phyloP scores from a whole-genome alignment of 2,888 invertebrate genomes.

The Acanthoscelides obtectus region DNA sequence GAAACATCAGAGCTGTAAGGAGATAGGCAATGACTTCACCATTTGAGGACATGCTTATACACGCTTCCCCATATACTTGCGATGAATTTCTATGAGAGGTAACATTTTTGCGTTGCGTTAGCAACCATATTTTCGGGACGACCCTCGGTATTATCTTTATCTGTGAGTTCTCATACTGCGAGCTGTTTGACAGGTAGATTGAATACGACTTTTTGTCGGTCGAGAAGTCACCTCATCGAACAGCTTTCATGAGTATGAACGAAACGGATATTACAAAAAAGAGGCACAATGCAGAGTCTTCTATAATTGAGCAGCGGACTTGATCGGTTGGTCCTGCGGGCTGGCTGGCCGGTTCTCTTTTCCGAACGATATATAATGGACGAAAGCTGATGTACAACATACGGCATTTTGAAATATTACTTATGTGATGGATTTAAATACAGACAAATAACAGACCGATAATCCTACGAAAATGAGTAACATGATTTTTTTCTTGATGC shows the following conservation, averaged over 20 bases:
- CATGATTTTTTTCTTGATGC: too few species aligned
- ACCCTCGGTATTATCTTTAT: too few species aligned
- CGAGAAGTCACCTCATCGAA: not conserved
- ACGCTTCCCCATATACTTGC: too few species aligned
- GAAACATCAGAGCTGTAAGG: too few species aligned
- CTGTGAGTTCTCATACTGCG: not conserved
- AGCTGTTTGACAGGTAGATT: not conserved
- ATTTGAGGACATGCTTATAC: too few species aligned
- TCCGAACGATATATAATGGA: not conserved
- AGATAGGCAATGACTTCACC: too few species aligned
- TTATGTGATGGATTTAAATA: too few species aligned
- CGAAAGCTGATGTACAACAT: not conserved
- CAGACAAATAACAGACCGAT: too few species aligned
- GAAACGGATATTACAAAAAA: not conserved
- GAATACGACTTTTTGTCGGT: not conserved
- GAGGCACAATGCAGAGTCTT: not conserved
- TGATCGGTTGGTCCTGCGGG: not conserved
- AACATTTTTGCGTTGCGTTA: too few species aligned
- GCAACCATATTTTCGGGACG: too few species aligned
- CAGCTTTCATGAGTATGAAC: not conserved
- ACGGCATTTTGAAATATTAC: not conserved
- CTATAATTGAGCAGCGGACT: not conserved
- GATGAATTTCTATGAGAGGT: too few species aligned
- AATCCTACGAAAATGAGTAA: too few species aligned
- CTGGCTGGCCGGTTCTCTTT: not conserved